Base-by-base conservation (phyloP, 2,797 vertebrate species). In the Gorsachius magnificus region DNA sequence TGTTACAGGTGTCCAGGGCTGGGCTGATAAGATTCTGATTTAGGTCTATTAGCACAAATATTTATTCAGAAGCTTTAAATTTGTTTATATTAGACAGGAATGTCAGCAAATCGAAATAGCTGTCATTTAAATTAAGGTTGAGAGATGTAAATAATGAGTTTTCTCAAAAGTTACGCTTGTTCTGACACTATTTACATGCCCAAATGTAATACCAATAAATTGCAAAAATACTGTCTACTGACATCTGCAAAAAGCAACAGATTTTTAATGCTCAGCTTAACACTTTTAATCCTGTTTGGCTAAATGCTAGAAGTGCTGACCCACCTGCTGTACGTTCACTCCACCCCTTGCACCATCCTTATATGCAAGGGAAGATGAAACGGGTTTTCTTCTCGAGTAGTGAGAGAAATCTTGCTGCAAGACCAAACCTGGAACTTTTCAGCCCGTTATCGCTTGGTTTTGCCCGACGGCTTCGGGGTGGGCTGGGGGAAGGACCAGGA, bases 381-480 rank as follows among this genome's bases (percentile, higher is more conserved):
- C 3, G 3, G 25, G 25, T 41, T 89, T 35, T 56, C 66, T 85
- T 82, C 53, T 48, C 18, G 5, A 24, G 45, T 3, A 4, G 28
- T 24, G 60, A 22, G 63, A 35, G 14, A 29, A 74, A n/a, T 21
- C 36, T n/a, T 20, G 29, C 50, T 46, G 66, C 3, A 5, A 66
- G 43, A 33, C 66, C 28, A 18, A 28, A 51, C 9, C 16, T 45
- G 25, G 35, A 61, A 25, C n/a, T 86, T 85, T 58, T 65, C 29
- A 9, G 35, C n/a, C 54, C 0, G 1, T 35, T 17, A 64, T 11
- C 1, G 0, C 24, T 31, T 1, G 9, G 0, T 26, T 68, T 58
- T 41, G 22, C 5, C 31, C 0, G 6, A 1, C 0, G 7, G 16
- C 7, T 16, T 77, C 11, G 4, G 3, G 13, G 19, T 5, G 57